These are phyloP conservation scores for Morone saxatilis DNA, from an alignment of 2,113 vertebrate genomes.

Conservation along the genomic window DNA sequence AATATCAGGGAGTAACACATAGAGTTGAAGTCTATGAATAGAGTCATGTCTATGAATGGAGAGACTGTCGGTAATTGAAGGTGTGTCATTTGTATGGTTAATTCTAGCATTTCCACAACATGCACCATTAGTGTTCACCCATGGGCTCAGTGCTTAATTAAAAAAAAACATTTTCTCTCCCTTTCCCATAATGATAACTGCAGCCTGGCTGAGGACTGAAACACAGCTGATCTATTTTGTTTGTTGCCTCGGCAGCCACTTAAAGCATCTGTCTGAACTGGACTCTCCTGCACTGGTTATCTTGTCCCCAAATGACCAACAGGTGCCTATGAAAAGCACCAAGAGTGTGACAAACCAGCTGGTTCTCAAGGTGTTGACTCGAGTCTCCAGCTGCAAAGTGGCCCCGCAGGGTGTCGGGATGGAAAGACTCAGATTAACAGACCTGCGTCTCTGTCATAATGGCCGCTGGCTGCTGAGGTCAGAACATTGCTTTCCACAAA, in stretches of 20 bases:
- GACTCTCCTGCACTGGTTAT: not conserved
- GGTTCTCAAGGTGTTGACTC: not conserved
- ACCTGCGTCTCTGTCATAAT: not conserved
- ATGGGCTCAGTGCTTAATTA: not conserved
- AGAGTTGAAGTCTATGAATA: not conserved
- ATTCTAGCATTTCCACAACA: not conserved
- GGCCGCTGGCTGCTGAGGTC: constrained; percentile 7
- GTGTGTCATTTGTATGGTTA: not conserved
- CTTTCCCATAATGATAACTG: not conserved
- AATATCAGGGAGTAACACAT: not conserved
- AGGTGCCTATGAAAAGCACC: constrained; percentile 17
- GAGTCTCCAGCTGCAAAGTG: constrained; percentile 1
- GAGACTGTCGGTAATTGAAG: not conserved
- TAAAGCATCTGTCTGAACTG: not conserved
- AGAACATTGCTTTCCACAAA: not conserved
- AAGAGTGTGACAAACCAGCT: constrained; percentile 28
- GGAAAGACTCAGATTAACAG: not conserved
- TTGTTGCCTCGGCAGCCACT: constrained; percentile 15
- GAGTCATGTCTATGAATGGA: not conserved
- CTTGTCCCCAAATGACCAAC: constrained; percentile 23
- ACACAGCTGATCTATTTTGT: constrained; percentile 15
- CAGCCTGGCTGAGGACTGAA: not conserved
- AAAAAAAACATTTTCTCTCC: constrained; percentile 17
- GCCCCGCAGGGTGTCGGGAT: not conserved
- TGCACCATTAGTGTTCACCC: not conserved